A percentile compares a stretch with the other conserved stretches of the same genome.
These are phyloP conservation scores for Campylorhamphus procurvoides DNA, from an alignment of 2,113 vertebrate genomes.

Conservation along the genomic window DNA sequence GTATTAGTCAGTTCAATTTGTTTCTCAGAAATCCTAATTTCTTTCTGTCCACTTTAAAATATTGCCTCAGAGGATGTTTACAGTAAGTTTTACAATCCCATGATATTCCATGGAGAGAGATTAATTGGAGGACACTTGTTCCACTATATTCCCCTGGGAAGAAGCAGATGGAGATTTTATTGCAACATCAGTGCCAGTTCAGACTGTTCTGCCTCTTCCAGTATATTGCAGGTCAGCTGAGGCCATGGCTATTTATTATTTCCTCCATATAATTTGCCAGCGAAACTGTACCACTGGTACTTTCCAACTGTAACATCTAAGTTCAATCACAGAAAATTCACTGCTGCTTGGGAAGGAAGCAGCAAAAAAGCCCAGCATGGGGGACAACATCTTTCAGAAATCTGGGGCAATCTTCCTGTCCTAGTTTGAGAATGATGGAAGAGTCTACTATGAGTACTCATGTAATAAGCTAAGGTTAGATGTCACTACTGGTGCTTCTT, in stretches of 20 bases:
- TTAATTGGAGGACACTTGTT: neutral
- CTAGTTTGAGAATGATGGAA: neutral
- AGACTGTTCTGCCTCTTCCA: neutral
- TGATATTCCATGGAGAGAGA: neutral
- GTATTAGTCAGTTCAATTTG: neutral
- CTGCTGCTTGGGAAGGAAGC: neutral
- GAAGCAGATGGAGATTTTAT: neutral
- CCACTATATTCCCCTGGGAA: neutral
- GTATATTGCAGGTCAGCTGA: neutral
- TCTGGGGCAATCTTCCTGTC: neutral
- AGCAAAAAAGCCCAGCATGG: neutral
- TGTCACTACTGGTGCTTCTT: neutral
- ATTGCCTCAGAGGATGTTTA: neutral
- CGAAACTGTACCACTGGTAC: accelerated
- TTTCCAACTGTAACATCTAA: neutral
- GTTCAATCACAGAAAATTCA: neutral
- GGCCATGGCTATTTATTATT: neutral
- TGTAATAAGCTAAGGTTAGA: neutral
- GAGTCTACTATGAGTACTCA: neutral
- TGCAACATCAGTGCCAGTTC: neutral
- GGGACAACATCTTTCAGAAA: neutral
- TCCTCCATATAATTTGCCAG: neutral
- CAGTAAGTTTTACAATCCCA: neutral
- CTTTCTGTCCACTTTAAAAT: neutral
- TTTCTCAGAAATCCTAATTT: neutral